Evolutionary conservation across 1,140 invertebrate species (phyloP), one percentile per base, ranked within the genome.

Genomic region (Brachionus asplanchnoidis): DNA sequence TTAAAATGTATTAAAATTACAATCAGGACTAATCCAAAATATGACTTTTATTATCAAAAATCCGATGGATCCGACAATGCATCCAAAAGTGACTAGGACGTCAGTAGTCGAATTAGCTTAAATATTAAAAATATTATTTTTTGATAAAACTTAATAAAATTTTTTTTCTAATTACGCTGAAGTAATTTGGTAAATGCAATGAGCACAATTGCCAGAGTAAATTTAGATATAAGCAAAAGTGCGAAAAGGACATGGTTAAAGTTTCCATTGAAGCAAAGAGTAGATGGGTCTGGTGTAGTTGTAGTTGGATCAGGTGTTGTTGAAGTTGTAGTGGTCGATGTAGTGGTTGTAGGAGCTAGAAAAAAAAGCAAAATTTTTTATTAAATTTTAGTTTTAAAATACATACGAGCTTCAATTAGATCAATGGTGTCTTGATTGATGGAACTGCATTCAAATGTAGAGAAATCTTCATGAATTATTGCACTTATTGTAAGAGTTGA

Each of bases 11-110:
- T 36, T 79, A 12, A 79, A 36, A 42, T 65, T 56, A 82, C 79
- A 82, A 65, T 32, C 53, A 23, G 79, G 79, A 36, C 79, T 82
- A 12, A 82, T 82, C 79, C 79, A 82, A 36, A 82, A 82, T 32
- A 82, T 68, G 17, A 82, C 40, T 56, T 65, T 82, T 5, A 82
- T 68, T 44, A 82, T 82, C 12, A 82, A 20, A 14, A 82, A 82
- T 20, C 53, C 79, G 40, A 82, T 60, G 3, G 79, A 40, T 12
- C 50, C 53, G 11, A 82, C 40, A 44, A 82, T 65, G 23, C 79
- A 82, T 11, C 79, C 79, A 82, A 82, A 82, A 40, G 79, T 65
- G 12, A 82, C 65, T 9, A 82, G 26, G 26, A 82, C 36, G 9
- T 82, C 79, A 14, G 65, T 20, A 14, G 79, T 56, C 6, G n/a